Conservation (phyloP, 2,797 vertebrate genomes). For the Enteromius radiatus region DNA sequence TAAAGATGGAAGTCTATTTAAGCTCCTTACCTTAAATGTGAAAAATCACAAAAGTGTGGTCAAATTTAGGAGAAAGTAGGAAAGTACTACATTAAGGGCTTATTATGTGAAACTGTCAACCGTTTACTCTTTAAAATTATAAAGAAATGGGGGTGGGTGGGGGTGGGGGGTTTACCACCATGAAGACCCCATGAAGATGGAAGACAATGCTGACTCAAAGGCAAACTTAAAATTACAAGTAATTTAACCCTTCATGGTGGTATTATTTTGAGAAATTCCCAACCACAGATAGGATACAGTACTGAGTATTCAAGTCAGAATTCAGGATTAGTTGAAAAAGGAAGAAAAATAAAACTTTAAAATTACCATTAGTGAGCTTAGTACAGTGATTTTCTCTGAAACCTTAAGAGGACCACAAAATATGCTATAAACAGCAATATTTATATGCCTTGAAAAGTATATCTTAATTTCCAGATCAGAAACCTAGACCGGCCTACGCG, state of each 20-base stretch:
- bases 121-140: constrained; percentile 7
- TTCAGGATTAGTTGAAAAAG: constrained; percentile 49
- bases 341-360: constrained; percentile 58
- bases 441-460: not conserved
- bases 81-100: constrained; percentile 12
- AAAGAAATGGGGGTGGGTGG: not conserved
- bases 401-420: not conserved
- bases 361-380: constrained; percentile 17
- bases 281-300: constrained; percentile 50
- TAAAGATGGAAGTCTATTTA: constrained; percentile 42
- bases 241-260: constrained; percentile 53
- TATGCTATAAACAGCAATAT: constrained; percentile 1
- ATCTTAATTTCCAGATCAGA: constrained; percentile 23
- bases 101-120: constrained; percentile 32
- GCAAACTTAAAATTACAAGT: constrained; percentile 10
- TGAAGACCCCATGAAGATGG: constrained; percentile 45
- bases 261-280: constrained; percentile 48
- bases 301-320: constrained; percentile 58
- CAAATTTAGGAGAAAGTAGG: constrained; percentile 24
- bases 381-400: constrained; percentile 49
- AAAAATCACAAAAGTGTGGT: constrained; percentile 27
- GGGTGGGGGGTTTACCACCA: not conserved
- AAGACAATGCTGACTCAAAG: constrained; percentile 49
- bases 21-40: constrained; percentile 34
- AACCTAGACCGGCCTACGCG: constrained; percentile 3